A percentile compares a stretch with the other conserved stretches of the same genome.
These are phyloP conservation scores for Cantharis lateralis DNA, from an alignment of 2,888 invertebrate species.

Conservation along the genomic window DNA sequence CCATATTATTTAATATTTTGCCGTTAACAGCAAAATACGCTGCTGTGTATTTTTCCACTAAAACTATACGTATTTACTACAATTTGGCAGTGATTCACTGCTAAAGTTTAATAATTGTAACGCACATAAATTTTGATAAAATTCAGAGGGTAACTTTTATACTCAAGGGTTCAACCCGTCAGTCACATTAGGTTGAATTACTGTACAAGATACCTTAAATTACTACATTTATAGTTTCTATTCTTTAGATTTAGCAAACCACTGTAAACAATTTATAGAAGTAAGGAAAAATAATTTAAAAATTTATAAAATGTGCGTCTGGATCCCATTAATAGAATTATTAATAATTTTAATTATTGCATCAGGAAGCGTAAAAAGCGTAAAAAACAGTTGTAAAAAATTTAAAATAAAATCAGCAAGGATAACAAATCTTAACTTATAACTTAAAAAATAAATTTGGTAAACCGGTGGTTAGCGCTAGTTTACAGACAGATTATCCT, in stretches of 20 bases:
- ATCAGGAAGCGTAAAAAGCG: too few species aligned
- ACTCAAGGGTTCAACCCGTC: not conserved
- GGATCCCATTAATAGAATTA: too few species aligned
- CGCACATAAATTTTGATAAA: not conserved
- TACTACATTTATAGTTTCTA: not conserved
- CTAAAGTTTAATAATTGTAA: not conserved
- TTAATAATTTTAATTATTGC: too few species aligned
- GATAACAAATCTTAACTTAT: too few species aligned
- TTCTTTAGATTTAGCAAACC: not conserved
- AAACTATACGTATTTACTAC: not conserved
- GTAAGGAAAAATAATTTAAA: not conserved
- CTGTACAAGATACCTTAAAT: not conserved
- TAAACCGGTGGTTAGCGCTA: too few species aligned
- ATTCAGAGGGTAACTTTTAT: not conserved
- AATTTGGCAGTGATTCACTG: not conserved
- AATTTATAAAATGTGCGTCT: not conserved
- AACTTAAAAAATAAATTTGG: too few species aligned
- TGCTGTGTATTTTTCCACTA: not conserved
- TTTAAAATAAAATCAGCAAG: too few species aligned
- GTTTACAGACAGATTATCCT: too few species aligned
- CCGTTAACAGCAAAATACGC: not conserved
- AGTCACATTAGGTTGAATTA: not conserved
- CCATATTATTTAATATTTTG: not conserved
- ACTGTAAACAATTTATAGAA: not conserved
- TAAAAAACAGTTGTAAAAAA: too few species aligned